phyloP scores from a whole-genome alignment of 2,888 invertebrate species.

The Ectemnius cavifrons region DNA sequence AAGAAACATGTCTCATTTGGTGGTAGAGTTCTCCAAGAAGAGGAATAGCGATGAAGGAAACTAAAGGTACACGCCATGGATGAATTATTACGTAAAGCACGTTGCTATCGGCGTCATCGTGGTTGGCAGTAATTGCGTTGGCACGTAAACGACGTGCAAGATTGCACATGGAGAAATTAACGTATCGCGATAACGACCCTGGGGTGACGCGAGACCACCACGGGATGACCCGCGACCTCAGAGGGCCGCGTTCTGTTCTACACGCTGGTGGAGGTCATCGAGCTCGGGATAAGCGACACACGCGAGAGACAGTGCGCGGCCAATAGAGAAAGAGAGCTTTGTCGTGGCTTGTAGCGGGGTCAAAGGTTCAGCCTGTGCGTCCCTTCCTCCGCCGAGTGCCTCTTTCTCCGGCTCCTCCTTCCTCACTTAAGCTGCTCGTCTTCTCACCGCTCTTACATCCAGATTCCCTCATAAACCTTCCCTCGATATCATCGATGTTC shows the following conservation, averaged over 20 bases:
- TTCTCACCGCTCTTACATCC: neutral
- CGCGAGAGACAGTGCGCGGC: slow-evolving; percentile 23
- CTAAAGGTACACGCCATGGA: too few species aligned
- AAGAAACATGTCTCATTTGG: too few species aligned
- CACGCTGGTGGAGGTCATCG: slow-evolving; percentile 50
- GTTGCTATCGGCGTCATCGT: neutral
- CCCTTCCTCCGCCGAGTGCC: slow-evolving; percentile 13
- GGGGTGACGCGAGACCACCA: slow-evolving; percentile 4
- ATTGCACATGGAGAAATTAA: slow-evolving; percentile 32
- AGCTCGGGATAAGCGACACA: slow-evolving; percentile 36
- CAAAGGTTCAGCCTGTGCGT: slow-evolving; percentile 57
- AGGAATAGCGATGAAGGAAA: too few species aligned
- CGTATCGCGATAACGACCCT: slow-evolving; percentile 45
- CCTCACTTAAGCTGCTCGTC: neutral
- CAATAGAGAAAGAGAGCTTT: slow-evolving; percentile 49
- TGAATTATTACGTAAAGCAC: too few species aligned
- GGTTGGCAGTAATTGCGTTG: slow-evolving; percentile 34
- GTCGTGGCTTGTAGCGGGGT: slow-evolving; percentile 63
- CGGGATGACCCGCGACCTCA: slow-evolving; percentile 6
- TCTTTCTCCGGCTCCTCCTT: slow-evolving; percentile 14
- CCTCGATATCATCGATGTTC: neutral
- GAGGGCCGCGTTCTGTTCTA: slow-evolving; percentile 20
- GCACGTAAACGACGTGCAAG: slow-evolving; percentile 42
- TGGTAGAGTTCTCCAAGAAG: too few species aligned
- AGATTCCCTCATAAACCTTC: neutral